Base-by-base conservation (phyloP, 2,113 vertebrate genomes). In the Calyptomena viridis region DNA sequence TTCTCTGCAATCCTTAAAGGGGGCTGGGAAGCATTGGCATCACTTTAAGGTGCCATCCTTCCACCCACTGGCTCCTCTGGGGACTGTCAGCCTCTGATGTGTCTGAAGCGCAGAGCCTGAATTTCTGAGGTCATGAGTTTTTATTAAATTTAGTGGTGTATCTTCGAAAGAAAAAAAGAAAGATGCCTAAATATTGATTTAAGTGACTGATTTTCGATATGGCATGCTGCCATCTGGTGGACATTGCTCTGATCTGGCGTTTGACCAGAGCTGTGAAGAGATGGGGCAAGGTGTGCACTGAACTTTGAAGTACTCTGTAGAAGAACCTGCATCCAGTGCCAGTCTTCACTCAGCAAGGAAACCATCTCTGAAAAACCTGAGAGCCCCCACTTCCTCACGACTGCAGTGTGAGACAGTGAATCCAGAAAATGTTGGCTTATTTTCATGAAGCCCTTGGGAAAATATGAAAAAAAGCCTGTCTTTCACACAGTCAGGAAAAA, bases 151-250 rank as follows among this genome's bases (percentile, higher is more conserved):
- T 84, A 81, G 86, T 66, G n/a, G 27, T 67, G 23, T 12, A 1
- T 39, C 44, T 35, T 56, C 31, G 6, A 25, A 14, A 11, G 28
- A 33, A n/a, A 40, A 17, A 31, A 58, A 18, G 33, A 50, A 37
- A 44, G 3, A n/a, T 39, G 67, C 67, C 87, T 92, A 95, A 97
- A 95, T 93, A 83, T 80, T 84, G 93, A 96, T 96, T 95, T 77
- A 86, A 92, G 83, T 92, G 90, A 90, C 73, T 93, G 85, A 75
- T 94, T 97, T 96, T 96, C 66, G 60, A 97, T 96, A 96, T 97
- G 96, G 94, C 95, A 96, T 96, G 92, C 94, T 96, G 94, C 95
- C 95, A 97, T 97, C 96, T 97, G 95, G 95, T 97, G 96, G 96
- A 78, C 88, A 13, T 19, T 60, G 86, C 49, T 93, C 88, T 53